Base-by-base conservation (phyloP, 2,113 vertebrate species). In the Clarias magur region DNA sequence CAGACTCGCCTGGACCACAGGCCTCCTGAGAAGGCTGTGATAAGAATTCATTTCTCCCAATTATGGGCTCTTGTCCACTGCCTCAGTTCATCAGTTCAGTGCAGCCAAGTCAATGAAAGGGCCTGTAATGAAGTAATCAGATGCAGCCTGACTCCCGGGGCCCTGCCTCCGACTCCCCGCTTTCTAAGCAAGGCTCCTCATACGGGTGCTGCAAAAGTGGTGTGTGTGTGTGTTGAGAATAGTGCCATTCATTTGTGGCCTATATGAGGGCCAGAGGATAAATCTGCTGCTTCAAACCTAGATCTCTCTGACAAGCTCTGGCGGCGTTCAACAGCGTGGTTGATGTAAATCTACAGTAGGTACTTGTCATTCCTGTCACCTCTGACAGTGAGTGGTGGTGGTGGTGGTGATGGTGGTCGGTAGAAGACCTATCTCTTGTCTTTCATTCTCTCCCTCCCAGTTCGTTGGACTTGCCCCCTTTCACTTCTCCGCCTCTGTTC, bases 31-130 rank as follows among this genome's bases (percentile, higher is more conserved):
- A 93, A 93, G 92, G 94, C 94, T 97, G 96, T 97, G 96, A 96
- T 94, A 94, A 94, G 97, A 97, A 97, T 97, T 95, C 94, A 95
- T 95, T 96, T 96, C 96, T 95, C 93, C 95, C 97, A 96, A 97
- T 98, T 97, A 98, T 83, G 92, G 91, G 94, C 92, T 95, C 96
- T 95, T 96, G 96, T 97, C 96, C 96, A 95, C 94, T 94, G 94
- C 93, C 96, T 95, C 96, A 96, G 97, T 96, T 96, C 97, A 97
- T 97, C 96, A 96, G 96, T 93, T 91, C 92, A 86, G 94, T 91
- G 84, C 91, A 91, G 95, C 91, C 94, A 91, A 97, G 96, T 97
- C 96, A 96, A 97, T 97, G 96, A 96, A 96, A 96, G 94, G 95
- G 93, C 92, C 94, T 62, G 90, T 96, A 96, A 98, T 95, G 94